phyloP scores from a whole-genome alignment of 2,113 vertebrate genomes.

The Mobula birostris region DNA sequence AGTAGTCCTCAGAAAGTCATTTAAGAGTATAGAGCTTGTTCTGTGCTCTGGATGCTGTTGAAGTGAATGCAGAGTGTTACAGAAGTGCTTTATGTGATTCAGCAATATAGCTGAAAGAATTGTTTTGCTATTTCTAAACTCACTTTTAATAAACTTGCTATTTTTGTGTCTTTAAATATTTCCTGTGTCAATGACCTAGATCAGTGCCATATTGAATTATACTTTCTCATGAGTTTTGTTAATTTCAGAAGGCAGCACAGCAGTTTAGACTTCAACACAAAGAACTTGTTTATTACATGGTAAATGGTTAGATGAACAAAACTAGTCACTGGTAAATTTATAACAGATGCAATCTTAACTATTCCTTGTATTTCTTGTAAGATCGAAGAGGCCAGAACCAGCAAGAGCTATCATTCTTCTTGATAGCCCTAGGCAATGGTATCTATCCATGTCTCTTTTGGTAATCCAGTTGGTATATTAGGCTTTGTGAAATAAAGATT shows the following conservation, averaged over 20 bases:
- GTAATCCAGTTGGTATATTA: too few species aligned
- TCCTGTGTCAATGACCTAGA: background rate
- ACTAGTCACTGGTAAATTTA: background rate
- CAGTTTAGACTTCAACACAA: background rate
- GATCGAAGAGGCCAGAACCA: too few species aligned
- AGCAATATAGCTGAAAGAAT: background rate
- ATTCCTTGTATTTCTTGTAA: background rate
- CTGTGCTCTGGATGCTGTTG: background rate
- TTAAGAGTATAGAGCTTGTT: background rate
- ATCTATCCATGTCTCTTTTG: too few species aligned
- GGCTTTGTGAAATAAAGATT: too few species aligned
- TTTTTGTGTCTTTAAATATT: background rate
- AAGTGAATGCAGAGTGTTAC: background rate
- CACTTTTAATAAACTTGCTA: background rate
- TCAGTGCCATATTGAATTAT: background rate
- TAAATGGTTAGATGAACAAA: conserved; percentile 23
- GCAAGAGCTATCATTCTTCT: too few species aligned
- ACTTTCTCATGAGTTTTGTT: background rate
- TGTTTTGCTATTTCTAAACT: background rate
- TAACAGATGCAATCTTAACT: background rate
- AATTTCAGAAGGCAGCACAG: background rate
- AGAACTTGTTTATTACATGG: conserved; percentile 10
- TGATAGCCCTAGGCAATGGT: too few species aligned
- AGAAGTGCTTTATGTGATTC: background rate
- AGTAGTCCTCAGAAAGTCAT: background rate